Evolutionary conservation across 2,888 invertebrate species (phyloP).

Genomic region (Caenorhabditis angaria): DNA sequence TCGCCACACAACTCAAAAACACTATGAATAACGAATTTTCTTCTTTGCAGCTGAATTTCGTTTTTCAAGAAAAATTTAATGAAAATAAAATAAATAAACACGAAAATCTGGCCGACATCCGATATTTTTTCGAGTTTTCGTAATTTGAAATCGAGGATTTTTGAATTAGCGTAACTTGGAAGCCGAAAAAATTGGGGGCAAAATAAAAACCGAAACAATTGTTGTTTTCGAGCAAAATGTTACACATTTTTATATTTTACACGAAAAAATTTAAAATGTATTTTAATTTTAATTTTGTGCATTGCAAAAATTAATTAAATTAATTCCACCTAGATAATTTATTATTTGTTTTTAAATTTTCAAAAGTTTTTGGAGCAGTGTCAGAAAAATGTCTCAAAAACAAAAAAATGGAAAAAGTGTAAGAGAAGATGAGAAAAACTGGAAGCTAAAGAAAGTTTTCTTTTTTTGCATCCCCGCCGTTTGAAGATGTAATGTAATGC

Average conservation of each 20-base stretch:
- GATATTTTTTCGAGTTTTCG: background rate
- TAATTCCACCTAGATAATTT: background rate
- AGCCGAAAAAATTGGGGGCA: background rate
- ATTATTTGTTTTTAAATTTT: background rate
- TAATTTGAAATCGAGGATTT: background rate
- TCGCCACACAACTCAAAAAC: too few species aligned
- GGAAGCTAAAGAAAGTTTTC: conserved; percentile 3
- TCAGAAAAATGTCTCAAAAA: conserved; percentile 12
- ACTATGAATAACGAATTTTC: too few species aligned
- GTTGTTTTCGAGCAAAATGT: background rate
- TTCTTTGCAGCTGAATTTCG: too few species aligned
- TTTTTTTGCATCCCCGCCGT: conserved; percentile 1
- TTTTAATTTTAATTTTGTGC: background rate
- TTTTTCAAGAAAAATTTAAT: background rate
- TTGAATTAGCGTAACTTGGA: background rate
- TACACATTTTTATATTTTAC: background rate
- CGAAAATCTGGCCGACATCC: background rate
- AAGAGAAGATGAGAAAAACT: conserved; percentile 12
- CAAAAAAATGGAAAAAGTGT: conserved; percentile 10
- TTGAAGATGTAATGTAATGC: conserved; percentile 2
- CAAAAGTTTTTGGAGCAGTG: conserved; percentile 3
- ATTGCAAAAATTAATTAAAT: background rate
- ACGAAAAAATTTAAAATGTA: background rate
- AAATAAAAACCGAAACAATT: conserved; percentile 1
- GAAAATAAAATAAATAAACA: conserved; percentile 4